Base-by-base conservation (phyloP, 2,888 invertebrate genomes). In the Drosophila subsilvestris region DNA sequence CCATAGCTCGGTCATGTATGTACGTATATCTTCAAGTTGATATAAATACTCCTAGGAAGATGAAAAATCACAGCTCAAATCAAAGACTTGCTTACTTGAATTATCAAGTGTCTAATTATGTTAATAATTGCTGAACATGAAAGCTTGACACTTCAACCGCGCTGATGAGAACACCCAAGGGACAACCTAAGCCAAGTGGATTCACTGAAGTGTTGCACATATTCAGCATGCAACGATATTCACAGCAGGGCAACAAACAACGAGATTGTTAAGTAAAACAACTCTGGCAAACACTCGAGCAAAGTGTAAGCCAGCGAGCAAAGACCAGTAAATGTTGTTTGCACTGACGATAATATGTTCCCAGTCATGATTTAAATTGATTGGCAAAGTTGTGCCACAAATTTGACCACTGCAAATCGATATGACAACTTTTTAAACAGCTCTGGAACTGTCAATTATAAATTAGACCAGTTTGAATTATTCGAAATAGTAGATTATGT, bases 111-210 rank as follows among this genome's bases (percentile, higher is more conserved):
- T 37, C 12, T 37, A 27, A n/a, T 54, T 61, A 50, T 71, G 65
- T 63, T 77, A 61, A 48, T 63, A 44, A 66, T 66, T 68, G 49
- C 58, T 27, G 50, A 62, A 67, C 63, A 82, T 47, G 65, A 61
- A n/a, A 57, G 56, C 73, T 79, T 74, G 48, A 48, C 62, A 62
- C 62, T 62, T 61, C 22, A 3, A 42, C 62, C 48, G 17, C 14
- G 48, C 2, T 61, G 48, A 48, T 42, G 29, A 22, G 62, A 32
- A 22, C 37, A 27, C 10, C 5, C 20, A 25, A 32, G n/a, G 9
- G 3, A 32, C 29, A n/a, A n/a, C 32, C 32, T 6, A n/a, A 18
- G 9, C 18, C 25, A 47, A 56, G 10, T 32, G 22, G 10, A 25
- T 14, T 6, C 37, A 22, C 37, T 62, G 27, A 47, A 48, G 48